Conservation (phyloP, 2,888 invertebrate species). For the Apodemia zela region DNA sequence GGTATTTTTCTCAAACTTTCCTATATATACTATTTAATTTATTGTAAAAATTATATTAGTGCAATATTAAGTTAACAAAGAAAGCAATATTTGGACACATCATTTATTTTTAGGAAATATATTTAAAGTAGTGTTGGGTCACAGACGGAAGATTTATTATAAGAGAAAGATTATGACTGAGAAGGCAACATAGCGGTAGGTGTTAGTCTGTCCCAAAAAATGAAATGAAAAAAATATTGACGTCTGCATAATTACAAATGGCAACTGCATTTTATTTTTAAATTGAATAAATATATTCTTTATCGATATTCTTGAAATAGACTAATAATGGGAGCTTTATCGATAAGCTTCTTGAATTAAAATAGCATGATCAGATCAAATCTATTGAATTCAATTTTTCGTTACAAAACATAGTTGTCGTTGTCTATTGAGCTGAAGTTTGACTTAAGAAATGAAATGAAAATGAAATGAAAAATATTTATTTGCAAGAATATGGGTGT, state of each 20-base stretch:
- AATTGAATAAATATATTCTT: no score
- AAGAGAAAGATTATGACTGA: slow-evolving; percentile 11
- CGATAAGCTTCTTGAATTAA: no score
- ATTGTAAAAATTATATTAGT: slow-evolving; percentile 45
- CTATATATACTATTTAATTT: slow-evolving; percentile 28
- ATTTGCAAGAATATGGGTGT: no score
- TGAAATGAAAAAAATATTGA: not conserved
- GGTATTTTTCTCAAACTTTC: slow-evolving; percentile 32
- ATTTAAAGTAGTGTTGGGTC: slow-evolving; percentile 26
- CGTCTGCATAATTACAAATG: not conserved
- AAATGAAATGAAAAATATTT: no score
- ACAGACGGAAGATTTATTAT: slow-evolving; percentile 10
- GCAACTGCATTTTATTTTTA: not conserved
- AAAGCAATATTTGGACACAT: slow-evolving; percentile 71
- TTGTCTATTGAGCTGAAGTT: no score
- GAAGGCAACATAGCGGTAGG: not conserved
- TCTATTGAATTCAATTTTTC: no score
- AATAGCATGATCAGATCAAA: no score
- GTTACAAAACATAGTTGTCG: no score
- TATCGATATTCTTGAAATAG: no score
- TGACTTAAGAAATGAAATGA: no score
- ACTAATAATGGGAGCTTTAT: no score
- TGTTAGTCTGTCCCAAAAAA: not conserved
- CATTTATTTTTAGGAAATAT: slow-evolving; percentile 34
- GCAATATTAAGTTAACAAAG: slow-evolving; percentile 69